A percentile compares a stretch with the other conserved stretches of the same genome.
phyloP scores from a whole-genome alignment of 37 sponge, comb jelly and placozoan genomes.

The Petrosia ficiformis region DNA sequence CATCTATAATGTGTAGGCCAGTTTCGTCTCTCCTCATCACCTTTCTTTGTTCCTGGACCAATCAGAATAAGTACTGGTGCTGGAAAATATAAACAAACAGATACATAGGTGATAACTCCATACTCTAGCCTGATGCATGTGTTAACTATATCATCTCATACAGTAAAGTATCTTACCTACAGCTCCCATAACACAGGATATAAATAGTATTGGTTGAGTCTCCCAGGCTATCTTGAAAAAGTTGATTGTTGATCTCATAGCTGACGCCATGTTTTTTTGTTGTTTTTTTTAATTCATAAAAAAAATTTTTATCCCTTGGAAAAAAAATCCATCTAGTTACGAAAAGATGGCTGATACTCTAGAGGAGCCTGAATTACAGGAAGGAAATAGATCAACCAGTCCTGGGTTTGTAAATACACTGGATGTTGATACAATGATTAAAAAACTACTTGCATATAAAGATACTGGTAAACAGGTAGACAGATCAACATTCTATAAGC shows the following conservation, averaged over 20 bases:
- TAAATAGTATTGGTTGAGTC: slow-evolving; percentile 70
- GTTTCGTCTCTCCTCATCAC: slow-evolving; percentile 24
- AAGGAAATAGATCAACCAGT: too few species aligned
- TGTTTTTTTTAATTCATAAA: background rate
- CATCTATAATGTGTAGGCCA: slow-evolving; percentile 75
- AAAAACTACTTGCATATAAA: slow-evolving; percentile 35
- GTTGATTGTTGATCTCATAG: slow-evolving; percentile 19
- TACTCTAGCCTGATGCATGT: background rate
- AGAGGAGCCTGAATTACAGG: too few species aligned
- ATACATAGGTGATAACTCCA: background rate
- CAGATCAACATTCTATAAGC: too few species aligned
- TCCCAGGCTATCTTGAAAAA: slow-evolving; percentile 82
- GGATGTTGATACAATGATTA: slow-evolving; percentile 54
- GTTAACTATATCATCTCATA: background rate
- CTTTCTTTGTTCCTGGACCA: slow-evolving; percentile 46
- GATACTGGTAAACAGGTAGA: slow-evolving; percentile 74
- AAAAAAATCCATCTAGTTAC: too few species aligned
- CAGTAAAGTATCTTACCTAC: slow-evolving; percentile 38
- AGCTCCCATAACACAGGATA: slow-evolving; percentile 47
- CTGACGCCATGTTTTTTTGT: background rate
- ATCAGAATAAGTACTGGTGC: slow-evolving; percentile 65
- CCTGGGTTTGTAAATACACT: slow-evolving; percentile 9
- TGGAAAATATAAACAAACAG: slow-evolving; percentile 1
- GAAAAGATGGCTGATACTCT: too few species aligned
- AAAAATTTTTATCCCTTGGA: background rate